Base-by-base conservation (phyloP, 2,888 invertebrate species). In the Palloptera scutellata region DNA sequence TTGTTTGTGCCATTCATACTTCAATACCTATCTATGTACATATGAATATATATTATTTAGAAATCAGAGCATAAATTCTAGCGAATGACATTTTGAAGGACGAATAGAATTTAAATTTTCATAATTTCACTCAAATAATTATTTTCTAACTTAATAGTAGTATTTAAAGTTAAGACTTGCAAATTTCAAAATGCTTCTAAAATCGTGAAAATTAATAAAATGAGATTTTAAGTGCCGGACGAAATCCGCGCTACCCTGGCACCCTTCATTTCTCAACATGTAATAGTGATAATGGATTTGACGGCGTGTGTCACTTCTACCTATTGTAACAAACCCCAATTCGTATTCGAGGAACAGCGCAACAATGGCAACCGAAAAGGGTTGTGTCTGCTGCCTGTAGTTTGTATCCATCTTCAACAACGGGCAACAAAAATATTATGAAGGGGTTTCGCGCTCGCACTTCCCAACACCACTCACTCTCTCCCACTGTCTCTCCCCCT, bases 261-360 rank as follows among this genome's bases (percentile, higher is more conserved):
- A 4, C 30, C 30, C 30, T 30, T n/a, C n/a, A n/a, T n/a, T 6
- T 30, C 30, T 30, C 30, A 4, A 30, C 30, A 40, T 40, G 61
- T 66, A 45, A 19, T 57, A 62, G 58, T 72, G 68, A 72, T 73
- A 74, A 74, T 74, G 74, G 73, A 73, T 74, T 71, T 71, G 72
- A 71, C 67, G 70, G 63, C 72, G 55, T 53, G 42, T 51, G 59
- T 61, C 66, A 51, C 64, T 57, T 64, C 60, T 66, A 57, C 54
- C 45, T 45, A 43, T 54, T 3, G 12, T 6, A 17, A 12, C 13
- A 42, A 41, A 12, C 48, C 57, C 12, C 55, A 68, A 68, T 64
- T 55, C 62, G 63, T 74, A 72, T 74, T 70, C 66, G 68, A 68
- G 69, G 61, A 61, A 70, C 63, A 68, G 69, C 67, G 69, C 67